phyloP scores from a whole-genome alignment of 2,888 invertebrate species.

The Drosophila infuscata region DNA sequence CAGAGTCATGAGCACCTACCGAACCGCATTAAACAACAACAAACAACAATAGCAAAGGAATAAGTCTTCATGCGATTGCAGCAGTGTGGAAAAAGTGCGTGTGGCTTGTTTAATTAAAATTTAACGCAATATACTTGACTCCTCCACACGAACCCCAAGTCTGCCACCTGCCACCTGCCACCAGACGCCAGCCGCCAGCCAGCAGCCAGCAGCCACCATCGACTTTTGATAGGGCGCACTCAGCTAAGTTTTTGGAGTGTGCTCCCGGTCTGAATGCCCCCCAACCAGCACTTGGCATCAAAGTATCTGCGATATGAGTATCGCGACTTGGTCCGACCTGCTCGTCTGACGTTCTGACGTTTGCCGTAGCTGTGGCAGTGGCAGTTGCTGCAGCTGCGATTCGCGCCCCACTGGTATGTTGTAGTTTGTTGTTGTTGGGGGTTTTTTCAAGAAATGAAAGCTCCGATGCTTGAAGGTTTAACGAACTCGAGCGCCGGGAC shows the following conservation, averaged over 20 bases:
- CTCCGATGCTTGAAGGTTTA: constrained; percentile 77
- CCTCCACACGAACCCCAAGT: constrained; percentile 6
- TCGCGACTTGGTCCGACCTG: constrained; percentile 53
- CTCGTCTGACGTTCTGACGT: constrained; percentile 6
- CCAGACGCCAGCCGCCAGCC: too few relatives aligned
- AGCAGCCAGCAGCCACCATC: constrained; percentile 20
- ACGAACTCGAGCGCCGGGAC: constrained; percentile 58
- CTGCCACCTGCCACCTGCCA: constrained; percentile 4
- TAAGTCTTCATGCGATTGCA: constrained; percentile 2
- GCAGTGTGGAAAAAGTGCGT: constrained; percentile 52
- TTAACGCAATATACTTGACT: constrained; percentile 68
- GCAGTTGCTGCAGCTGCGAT: constrained; percentile 35
- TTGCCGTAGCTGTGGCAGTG: neutral
- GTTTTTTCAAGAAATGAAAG: constrained; percentile 70
- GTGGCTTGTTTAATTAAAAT: constrained; percentile 67
- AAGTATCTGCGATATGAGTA: constrained; percentile 58
- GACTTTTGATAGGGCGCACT: constrained; percentile 31
- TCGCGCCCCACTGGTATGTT: constrained; percentile 60
- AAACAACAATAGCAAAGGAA: neutral
- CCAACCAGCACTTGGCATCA: constrained; percentile 49
- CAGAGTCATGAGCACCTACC: constrained; percentile 18
- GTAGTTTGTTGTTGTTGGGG: constrained; percentile 39
- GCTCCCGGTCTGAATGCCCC: constrained; percentile 23
- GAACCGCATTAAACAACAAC: neutral
- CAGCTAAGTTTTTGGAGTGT: constrained; percentile 58